Evolutionary conservation across 2,888 invertebrate species (phyloP).

Genomic region (Cremastobaeus sp.): DNA sequence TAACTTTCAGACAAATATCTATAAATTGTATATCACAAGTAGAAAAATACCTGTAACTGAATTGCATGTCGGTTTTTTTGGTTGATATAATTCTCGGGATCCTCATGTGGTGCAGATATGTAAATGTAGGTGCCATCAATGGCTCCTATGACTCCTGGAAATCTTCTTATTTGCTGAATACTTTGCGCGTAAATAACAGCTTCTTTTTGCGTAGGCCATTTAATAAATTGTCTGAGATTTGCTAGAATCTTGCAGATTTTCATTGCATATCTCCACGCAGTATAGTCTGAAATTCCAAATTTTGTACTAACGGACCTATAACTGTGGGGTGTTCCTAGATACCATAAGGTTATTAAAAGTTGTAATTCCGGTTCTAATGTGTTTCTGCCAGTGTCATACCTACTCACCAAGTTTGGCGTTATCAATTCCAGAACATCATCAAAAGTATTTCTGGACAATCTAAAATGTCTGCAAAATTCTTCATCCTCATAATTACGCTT

Average conservation of each 20-base stretch:
- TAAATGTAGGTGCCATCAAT: not conserved
- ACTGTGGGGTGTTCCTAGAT: not conserved
- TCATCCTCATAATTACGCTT: too few relatives aligned
- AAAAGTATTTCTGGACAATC: too few relatives aligned
- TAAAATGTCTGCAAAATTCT: too few relatives aligned
- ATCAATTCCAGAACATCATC: too few relatives aligned
- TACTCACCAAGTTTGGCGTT: too few relatives aligned
- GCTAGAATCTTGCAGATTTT: not conserved
- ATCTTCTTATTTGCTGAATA: not conserved
- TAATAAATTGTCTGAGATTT: not conserved
- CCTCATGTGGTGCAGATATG: not conserved
- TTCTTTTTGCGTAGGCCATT: not conserved
- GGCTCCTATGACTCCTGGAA: not conserved
- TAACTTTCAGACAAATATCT: too few relatives aligned
- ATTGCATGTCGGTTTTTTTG: not conserved
- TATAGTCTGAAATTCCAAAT: not conserved
- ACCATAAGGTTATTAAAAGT: not conserved
- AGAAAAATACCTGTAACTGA: conserved; percentile 2
- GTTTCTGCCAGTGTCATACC: not conserved
- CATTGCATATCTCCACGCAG: not conserved
- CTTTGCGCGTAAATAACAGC: not conserved
- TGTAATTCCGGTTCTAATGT: not conserved
- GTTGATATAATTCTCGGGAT: not conserved
- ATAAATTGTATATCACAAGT: too few relatives aligned
- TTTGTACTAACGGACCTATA: not conserved